A percentile compares a stretch with the other conserved stretches of the same genome.
phyloP scores from a whole-genome alignment of 1,140 invertebrate species.

The Tetranychus urticae region DNA sequence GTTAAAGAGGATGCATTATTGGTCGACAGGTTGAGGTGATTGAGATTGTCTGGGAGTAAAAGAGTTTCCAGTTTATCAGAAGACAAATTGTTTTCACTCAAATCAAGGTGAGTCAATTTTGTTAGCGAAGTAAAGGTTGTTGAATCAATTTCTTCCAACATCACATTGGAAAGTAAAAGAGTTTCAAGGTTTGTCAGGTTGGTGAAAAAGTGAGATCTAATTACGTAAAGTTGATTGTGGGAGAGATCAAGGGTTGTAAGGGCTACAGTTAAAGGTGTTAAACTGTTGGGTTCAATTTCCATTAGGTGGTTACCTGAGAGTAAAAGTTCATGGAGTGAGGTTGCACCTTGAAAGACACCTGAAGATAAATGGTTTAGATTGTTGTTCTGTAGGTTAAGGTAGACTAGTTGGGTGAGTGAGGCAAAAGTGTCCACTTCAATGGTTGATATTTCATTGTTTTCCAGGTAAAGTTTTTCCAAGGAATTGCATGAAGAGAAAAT shows the following conservation, averaged over 20 bases:
- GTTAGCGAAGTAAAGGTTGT: slow-evolving; percentile 36
- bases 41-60: slow-evolving; percentile 2
- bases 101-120: slow-evolving; percentile 39
- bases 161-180: slow-evolving; percentile 28
- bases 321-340: slow-evolving; percentile 38
- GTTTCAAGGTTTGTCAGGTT: slow-evolving; percentile 19
- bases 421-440: slow-evolving; percentile 56
- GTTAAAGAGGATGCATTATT: slow-evolving; percentile 36
- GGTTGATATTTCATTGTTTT: slow-evolving; percentile 48
- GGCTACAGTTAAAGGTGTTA: slow-evolving; percentile 30
- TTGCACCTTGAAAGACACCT: slow-evolving; percentile 25
- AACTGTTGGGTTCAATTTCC: slow-evolving; percentile 29
- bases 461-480: slow-evolving; percentile 51
- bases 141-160: slow-evolving; percentile 32
- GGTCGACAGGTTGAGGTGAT: slow-evolving; percentile 33
- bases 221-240: slow-evolving; percentile 26
- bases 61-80: slow-evolving; percentile 9
- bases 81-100: slow-evolving; percentile 40
- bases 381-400: slow-evolving; percentile 23
- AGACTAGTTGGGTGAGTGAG: slow-evolving; percentile 38
- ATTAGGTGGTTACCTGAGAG: slow-evolving; percentile 29
- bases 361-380: slow-evolving; percentile 17
- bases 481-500: slow-evolving; percentile 45
- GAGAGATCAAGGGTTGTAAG: slow-evolving; percentile 33
- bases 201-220: slow-evolving; percentile 28